phyloP scores from a whole-genome alignment of 1,140 invertebrate genomes.

The Hyposmocoma kahamanoa region DNA sequence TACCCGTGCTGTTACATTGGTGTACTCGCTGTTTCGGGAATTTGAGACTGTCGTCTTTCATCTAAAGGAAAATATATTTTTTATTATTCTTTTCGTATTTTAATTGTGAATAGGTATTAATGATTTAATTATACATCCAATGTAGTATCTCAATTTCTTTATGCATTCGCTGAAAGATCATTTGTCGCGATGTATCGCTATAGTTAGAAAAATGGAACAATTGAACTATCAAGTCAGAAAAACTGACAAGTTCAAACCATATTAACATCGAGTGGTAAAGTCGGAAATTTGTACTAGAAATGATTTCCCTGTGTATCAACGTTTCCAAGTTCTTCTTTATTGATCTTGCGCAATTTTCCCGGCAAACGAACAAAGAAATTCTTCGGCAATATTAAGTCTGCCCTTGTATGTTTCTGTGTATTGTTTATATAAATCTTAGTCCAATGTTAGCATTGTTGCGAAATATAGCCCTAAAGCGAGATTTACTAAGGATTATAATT shows the following conservation, averaged over 20 bases:
- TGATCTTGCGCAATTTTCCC: too few species aligned
- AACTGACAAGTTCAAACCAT: neutral
- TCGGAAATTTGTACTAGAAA: too few species aligned
- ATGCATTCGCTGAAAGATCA: neutral
- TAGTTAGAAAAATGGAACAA: neutral
- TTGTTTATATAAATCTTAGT: too few species aligned
- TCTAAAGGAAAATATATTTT: conserved; percentile 17
- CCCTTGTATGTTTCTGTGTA: too few species aligned
- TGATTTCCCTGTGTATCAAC: too few species aligned
- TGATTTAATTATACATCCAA: neutral
- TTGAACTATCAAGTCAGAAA: neutral
- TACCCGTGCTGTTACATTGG: conserved; percentile 46
- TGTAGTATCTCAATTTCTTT: neutral
- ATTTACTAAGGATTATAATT: too few species aligned
- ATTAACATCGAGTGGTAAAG: too few species aligned
- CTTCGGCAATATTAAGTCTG: too few species aligned
- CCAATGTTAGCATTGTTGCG: too few species aligned
- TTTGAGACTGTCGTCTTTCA: conserved; percentile 56
- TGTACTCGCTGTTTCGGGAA: conserved; percentile 44
- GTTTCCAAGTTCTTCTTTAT: too few species aligned
- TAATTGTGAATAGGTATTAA: neutral
- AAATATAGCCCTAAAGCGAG: too few species aligned
- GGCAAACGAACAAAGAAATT: too few species aligned
- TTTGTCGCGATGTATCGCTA: neutral
- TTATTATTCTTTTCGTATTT: neutral